phyloP scores from a whole-genome alignment of 2,888 invertebrate species.

The Halocaridina rubra region DNA sequence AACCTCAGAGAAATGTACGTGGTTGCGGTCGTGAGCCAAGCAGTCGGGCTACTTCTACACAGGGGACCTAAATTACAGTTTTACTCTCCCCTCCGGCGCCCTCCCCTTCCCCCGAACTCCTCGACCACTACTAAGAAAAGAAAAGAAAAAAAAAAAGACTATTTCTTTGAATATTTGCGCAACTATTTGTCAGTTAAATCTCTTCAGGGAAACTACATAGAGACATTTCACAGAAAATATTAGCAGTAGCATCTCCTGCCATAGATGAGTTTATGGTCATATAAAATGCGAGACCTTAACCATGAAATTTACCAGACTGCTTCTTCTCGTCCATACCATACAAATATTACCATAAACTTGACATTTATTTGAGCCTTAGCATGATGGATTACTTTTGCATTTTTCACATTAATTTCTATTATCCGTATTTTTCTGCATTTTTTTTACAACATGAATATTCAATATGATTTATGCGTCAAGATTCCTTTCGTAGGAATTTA shows the following conservation, averaged over 20 bases:
- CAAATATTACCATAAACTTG: not conserved
- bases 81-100: constrained; percentile 20
- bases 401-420: not conserved
- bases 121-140: too few species aligned
- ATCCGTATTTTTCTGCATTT: not conserved
- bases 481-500: too few species aligned
- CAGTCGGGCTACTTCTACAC: constrained; percentile 37
- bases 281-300: too few species aligned
- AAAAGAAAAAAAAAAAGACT: constrained; percentile 28
- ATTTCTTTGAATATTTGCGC: constrained; percentile 37
- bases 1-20: not conserved
- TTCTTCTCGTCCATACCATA: too few species aligned
- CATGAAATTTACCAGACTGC: too few species aligned
- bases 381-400: not conserved
- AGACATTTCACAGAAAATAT: too few species aligned
- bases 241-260: too few species aligned
- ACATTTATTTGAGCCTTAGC: not conserved
- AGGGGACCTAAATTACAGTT: constrained; percentile 45
- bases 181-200: not conserved
- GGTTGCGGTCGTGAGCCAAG: not conserved
- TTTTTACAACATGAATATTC: too few species aligned
- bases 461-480: too few species aligned
- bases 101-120: constrained; percentile 8
- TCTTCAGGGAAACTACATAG: not conserved
- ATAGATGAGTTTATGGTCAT: too few species aligned